A percentile compares a stretch with the other conserved stretches of the same genome.
Evolutionary conservation across 2,113 vertebrate species (phyloP).

Genomic region (Sander lucioperca): DNA sequence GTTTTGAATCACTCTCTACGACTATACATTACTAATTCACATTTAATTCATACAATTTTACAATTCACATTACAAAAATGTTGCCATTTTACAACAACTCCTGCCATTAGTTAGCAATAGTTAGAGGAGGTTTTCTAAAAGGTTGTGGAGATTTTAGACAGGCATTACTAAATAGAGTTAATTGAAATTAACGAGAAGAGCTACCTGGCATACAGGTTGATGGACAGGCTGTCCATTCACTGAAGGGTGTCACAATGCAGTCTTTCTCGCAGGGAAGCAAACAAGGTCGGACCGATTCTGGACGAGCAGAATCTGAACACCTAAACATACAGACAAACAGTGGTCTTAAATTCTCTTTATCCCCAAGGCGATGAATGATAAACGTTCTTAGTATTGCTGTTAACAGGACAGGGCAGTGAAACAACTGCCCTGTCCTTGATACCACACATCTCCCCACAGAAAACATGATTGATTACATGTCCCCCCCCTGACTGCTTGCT

Average conservation of each 20-base stretch:
- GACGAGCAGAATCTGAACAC: conserved; percentile 91
- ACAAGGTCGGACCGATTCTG: conserved; percentile 86
- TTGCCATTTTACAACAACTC: neutral
- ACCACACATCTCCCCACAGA: conserved; percentile 57
- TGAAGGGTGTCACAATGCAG: conserved; percentile 94
- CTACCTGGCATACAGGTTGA: conserved; percentile 89
- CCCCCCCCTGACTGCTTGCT: neutral
- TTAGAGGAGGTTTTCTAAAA: neutral
- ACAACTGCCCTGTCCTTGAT: conserved; percentile 70
- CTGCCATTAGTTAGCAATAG: neutral
- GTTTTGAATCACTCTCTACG: neutral
- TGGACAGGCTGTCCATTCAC: conserved; percentile 94
- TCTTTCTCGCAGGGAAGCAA: conserved; percentile 92
- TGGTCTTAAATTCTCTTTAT: conserved; percentile 42
- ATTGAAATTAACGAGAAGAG: neutral
- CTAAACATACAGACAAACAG: conserved; percentile 75
- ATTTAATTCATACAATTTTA: too few species aligned
- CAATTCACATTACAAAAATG: too few species aligned
- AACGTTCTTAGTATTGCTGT: conserved; percentile 26
- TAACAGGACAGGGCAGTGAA: conserved; percentile 52
- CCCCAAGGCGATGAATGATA: conserved; percentile 55
- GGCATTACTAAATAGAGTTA: neutral
- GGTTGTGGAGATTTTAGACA: neutral
- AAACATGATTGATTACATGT: conserved; percentile 67
- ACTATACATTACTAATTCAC: neutral